Conservation (phyloP, 2,888 invertebrate species). For the Morpho helenor region DNA sequence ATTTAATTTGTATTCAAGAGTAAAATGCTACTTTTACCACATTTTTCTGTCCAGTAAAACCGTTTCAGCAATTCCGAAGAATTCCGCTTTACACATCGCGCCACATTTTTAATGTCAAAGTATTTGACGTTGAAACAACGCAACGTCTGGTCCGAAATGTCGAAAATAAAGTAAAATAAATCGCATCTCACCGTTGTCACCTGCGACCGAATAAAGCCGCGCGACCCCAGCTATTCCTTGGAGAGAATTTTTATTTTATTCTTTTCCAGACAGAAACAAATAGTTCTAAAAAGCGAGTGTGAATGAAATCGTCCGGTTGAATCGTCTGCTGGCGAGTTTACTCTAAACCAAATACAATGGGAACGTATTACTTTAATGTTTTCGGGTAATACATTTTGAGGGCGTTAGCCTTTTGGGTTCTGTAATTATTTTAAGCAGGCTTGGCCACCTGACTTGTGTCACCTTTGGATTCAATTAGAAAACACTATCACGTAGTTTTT, state of each 20-base stretch:
- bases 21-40: no score
- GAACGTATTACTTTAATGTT: slow-evolving; percentile 7
- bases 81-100: not conserved
- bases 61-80: not conserved
- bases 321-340: slow-evolving; percentile 7
- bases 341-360: slow-evolving; percentile 7
- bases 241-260: slow-evolving; percentile 12
- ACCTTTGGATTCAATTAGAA: no score
- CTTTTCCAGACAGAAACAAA: slow-evolving; percentile 18
- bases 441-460: no score
- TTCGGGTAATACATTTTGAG: slow-evolving; percentile 2
- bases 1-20: no score
- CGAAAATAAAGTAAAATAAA: slow-evolving; percentile 23
- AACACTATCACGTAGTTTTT: no score
- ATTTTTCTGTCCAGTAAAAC: not conserved
- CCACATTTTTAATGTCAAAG: not conserved
- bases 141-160: slow-evolving; percentile 2
- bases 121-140: slow-evolving; percentile 3
- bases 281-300: slow-evolving; percentile 19
- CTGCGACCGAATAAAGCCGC: slow-evolving; percentile 24
- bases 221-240: slow-evolving; percentile 14
- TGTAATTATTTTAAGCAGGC: slow-evolving; percentile 1
- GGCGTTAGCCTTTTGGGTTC: slow-evolving; percentile 1
- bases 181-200: slow-evolving; percentile 23
- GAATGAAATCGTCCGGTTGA: slow-evolving; percentile 15